Conservation (phyloP, 2,797 vertebrate genomes). For the Anguilla obscura region DNA sequence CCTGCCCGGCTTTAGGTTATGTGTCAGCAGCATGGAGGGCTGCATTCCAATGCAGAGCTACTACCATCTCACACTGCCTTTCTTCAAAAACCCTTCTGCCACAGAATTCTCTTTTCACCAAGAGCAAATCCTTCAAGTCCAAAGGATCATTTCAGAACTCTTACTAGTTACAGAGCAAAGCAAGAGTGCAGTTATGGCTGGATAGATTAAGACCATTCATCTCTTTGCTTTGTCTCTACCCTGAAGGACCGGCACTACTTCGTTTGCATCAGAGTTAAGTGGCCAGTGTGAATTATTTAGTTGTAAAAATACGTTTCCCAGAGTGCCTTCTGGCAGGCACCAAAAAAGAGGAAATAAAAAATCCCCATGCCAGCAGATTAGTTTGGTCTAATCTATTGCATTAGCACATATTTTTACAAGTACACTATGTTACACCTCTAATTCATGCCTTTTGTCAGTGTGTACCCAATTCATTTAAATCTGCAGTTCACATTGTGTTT, state of each 20-base stretch:
- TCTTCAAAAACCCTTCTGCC: neutral
- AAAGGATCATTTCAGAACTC: neutral
- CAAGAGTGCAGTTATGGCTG: neutral
- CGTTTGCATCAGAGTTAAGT: neutral
- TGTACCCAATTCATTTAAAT: neutral
- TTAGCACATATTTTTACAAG: conserved; percentile 30
- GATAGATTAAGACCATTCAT: conserved; percentile 6
- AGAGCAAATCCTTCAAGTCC: neutral
- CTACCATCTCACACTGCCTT: neutral
- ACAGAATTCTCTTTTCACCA: neutral
- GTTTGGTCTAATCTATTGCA: neutral
- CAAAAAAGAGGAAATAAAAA: neutral
- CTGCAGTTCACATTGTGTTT: neutral
- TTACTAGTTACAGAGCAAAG: neutral
- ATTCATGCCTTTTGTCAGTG: neutral
- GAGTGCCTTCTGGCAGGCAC: neutral
- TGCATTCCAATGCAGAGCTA: too few species aligned
- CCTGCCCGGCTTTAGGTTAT: neutral
- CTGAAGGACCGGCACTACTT: neutral
- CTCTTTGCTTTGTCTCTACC: neutral
- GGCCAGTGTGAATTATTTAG: conserved; percentile 7
- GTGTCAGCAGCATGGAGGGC: too few species aligned
- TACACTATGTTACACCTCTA: conserved; percentile 15
- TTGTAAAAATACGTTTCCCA: neutral
- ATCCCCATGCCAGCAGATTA: neutral